Percentiles rank a stretch among this genome's conserved stretches.
These are phyloP conservation scores for Dendrocopos noguchii DNA, from an alignment of 2,113 vertebrate genomes.

Conservation along the genomic window DNA sequence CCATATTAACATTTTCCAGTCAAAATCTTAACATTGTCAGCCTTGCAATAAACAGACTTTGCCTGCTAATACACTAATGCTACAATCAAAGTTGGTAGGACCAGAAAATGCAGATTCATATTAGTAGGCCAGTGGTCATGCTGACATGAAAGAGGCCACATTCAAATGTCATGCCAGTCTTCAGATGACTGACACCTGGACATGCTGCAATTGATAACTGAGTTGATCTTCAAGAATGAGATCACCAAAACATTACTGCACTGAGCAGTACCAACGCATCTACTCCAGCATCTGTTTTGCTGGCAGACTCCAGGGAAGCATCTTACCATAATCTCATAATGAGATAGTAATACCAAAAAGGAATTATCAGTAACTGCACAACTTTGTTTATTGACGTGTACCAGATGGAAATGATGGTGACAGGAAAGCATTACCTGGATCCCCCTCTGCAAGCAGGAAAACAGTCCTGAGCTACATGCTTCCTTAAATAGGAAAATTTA, in stretches of 20 bases:
- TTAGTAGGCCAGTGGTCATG: not conserved
- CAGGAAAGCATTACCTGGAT: not conserved
- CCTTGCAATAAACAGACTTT: not conserved
- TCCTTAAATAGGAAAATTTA: fast-evolving
- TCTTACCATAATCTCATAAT: conserved; percentile 25
- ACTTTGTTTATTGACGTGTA: not conserved
- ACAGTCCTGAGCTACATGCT: not conserved
- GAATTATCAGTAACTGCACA: conserved; percentile 12
- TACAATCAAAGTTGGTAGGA: not conserved
- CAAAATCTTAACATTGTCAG: not conserved
- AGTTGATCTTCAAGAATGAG: not conserved
- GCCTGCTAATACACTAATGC: not conserved
- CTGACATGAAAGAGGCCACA: not conserved
- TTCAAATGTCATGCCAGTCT: not conserved
- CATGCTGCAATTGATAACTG: not conserved
- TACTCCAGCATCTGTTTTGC: not conserved
- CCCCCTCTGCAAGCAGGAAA: not conserved
- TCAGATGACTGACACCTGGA: not conserved
- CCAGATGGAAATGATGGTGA: not conserved
- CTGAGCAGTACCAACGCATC: not conserved
- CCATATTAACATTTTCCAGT: not conserved
- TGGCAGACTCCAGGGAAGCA: not conserved
- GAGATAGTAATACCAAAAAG: conserved; percentile 6
- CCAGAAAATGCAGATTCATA: not conserved
- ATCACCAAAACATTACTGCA: not conserved